A percentile compares a stretch with the other conserved stretches of the same genome.
These are phyloP conservation scores for Daktulosphaira vitifoliae DNA, from an alignment of 1,140 invertebrate species.

Conservation along the genomic window DNA sequence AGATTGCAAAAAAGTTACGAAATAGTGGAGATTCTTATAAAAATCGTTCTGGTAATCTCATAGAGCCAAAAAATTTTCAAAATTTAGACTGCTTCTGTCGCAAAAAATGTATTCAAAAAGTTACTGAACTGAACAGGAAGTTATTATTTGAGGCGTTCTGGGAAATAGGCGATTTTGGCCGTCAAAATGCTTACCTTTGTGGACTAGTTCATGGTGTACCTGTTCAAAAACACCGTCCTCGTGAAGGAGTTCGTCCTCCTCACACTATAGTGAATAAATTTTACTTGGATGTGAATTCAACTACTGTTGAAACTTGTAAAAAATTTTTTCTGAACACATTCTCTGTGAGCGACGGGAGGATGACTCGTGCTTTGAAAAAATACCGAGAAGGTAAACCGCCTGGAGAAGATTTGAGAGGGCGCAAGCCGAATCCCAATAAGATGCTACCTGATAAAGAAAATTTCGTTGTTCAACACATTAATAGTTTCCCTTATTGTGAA, in stretches of 20 bases:
- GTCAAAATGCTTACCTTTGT: conserved; percentile 16
- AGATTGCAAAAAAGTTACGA: no score
- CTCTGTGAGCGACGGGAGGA: conserved; percentile 32
- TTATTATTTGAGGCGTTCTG: no score
- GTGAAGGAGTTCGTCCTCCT: neutral
- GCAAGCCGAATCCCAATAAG: conserved; percentile 8
- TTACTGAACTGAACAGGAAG: no score
- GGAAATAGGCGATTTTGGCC: neutral
- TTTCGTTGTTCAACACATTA: conserved; percentile 33
- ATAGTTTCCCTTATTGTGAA: conserved; percentile 31
- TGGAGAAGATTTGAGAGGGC: conserved; percentile 31
- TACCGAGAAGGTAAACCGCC: conserved; percentile 25
- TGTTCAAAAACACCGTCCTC: neutral
- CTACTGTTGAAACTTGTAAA: conserved; percentile 29
- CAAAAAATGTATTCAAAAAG: no score
- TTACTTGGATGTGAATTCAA: neutral
- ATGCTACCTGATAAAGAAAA: no score
- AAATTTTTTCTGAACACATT: conserved; percentile 35
- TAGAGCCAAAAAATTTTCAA: no score
- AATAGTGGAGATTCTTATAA: no score
- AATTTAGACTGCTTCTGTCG: no score
- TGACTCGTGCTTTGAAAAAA: conserved; percentile 32
- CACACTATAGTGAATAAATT: neutral
- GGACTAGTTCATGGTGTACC: neutral
- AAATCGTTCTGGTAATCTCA: no score